phyloP scores from a whole-genome alignment of 2,888 invertebrate species.

The Clivina fossor region DNA sequence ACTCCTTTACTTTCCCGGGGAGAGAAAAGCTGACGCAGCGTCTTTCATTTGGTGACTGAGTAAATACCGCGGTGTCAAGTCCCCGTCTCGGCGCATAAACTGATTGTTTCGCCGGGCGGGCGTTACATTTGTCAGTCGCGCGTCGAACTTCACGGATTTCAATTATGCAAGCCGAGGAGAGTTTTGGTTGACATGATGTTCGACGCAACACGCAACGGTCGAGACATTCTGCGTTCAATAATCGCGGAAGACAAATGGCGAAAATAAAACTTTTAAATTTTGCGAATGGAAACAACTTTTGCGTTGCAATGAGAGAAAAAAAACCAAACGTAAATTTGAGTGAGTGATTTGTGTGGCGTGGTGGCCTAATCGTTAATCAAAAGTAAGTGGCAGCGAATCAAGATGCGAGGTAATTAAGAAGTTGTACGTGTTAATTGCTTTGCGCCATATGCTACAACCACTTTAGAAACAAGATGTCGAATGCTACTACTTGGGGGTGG shows the following conservation, averaged over 20 bases:
- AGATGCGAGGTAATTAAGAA: conserved; percentile 27
- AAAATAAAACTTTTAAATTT: conserved; percentile 33
- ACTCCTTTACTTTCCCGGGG: too few relatives aligned
- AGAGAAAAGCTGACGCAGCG: too few relatives aligned
- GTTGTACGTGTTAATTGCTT: conserved; percentile 27
- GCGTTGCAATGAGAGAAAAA: too few relatives aligned
- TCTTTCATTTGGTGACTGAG: conserved; percentile 29
- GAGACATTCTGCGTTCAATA: conserved; percentile 10
- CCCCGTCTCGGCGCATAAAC: conserved; percentile 28
- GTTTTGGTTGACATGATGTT: conserved; percentile 32
- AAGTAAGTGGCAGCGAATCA: conserved; percentile 31
- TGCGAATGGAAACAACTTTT: too few relatives aligned
- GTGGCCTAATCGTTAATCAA: conserved; percentile 32
- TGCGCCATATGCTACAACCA: conserved; percentile 13
- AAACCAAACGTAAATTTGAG: too few relatives aligned
- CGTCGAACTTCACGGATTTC: conserved; percentile 30
- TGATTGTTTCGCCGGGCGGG: conserved; percentile 33
- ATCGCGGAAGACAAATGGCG: conserved; percentile 25
- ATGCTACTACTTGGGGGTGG: too few relatives aligned
- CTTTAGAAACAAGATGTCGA: too few relatives aligned
- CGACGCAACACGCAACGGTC: not conserved
- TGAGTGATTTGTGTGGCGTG: not conserved
- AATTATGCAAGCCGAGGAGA: conserved; percentile 33
- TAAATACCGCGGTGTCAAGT: conserved; percentile 31
- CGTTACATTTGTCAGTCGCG: conserved; percentile 33